Base-by-base conservation (phyloP, 1,140 invertebrate genomes). In the Teleopsis dalmanni region DNA sequence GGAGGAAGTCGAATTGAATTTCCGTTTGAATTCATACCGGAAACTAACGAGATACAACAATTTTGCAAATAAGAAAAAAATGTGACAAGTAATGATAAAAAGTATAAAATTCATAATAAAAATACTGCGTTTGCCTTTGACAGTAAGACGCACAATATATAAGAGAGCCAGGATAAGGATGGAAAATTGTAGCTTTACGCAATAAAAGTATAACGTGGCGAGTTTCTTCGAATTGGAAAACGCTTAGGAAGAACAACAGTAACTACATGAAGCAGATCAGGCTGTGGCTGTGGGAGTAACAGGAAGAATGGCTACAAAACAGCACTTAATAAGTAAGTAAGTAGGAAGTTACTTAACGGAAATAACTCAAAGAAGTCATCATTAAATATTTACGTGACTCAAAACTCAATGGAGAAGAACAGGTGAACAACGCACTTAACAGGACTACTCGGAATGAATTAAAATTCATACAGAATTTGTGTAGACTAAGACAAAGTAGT, bases 361-460 rank as follows among this genome's bases (percentile, higher is more conserved):
- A 43, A 29, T 43, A 43, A 19, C 41, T 43, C 41, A 29, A 43
- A 43, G n/a, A 43, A 43, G 41, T 43, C 41, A 43, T 27, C 41
- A 43, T 43, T 43, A 43, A 43, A 43, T 43, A 43, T 43, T 43
- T 43, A 43, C 41, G 16, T 21, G 41, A n/a, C n/a, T n/a, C n/a
- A n/a, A n/a, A n/a, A n/a, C n/a, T n/a, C n/a, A n/a, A n/a, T n/a
- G n/a, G n/a, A n/a, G n/a, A n/a, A n/a, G n/a, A n/a, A n/a, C n/a
- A n/a, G n/a, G n/a, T n/a, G n/a, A n/a, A n/a, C n/a, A n/a, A n/a
- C n/a, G n/a, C n/a, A n/a, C n/a, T n/a, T n/a, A n/a, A n/a, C n/a
- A n/a, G n/a, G n/a, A n/a, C n/a, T n/a, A n/a, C n/a, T n/a, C n/a
- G n/a, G n/a, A n/a, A n/a, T n/a, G n/a, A n/a, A n/a, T n/a, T n/a